Evolutionary conservation across 2,888 invertebrate genomes (phyloP).

Genomic region (Drosophila testacea): DNA sequence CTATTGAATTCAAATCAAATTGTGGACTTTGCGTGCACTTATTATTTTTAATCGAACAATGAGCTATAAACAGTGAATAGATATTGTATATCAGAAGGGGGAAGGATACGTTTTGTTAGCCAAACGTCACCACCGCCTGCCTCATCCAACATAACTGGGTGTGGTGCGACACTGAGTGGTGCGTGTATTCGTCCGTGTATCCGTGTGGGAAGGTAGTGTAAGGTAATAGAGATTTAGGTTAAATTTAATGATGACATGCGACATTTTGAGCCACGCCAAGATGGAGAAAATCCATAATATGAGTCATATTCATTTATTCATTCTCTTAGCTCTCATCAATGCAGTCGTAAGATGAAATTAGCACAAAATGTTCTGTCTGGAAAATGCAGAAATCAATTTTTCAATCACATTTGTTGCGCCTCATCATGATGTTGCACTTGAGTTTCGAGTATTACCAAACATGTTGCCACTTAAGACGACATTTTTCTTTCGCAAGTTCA

Average conservation of each 20-base stretch:
- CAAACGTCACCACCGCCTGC: constrained; percentile 10
- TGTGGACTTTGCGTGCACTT: constrained; percentile 35
- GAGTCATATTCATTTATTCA: constrained; percentile 52
- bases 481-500: constrained; percentile 64
- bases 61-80: constrained; percentile 14
- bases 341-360: too few relatives aligned
- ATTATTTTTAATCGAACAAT: constrained; percentile 37
- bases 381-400: constrained; percentile 8
- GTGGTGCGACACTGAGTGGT: constrained; percentile 57
- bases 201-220: constrained; percentile 36
- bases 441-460: constrained; percentile 47
- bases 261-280: constrained; percentile 53
- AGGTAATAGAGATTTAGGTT: constrained; percentile 78
- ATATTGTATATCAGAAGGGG: background rate
- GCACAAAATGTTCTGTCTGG: background rate
- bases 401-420: constrained; percentile 50
- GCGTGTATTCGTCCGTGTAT: constrained; percentile 32
- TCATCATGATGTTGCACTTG: constrained; percentile 47
- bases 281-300: constrained; percentile 72
- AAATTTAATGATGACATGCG: constrained; percentile 80
- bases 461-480: constrained; percentile 46
- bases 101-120: constrained; percentile 1
- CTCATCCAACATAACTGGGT: constrained; percentile 58
- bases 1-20: constrained; percentile 28
- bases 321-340: background rate